A percentile compares a stretch with the other conserved stretches of the same genome.
Evolutionary conservation across 2,888 invertebrate species (phyloP).

Genomic region (Oegoconia quadripuncta): DNA sequence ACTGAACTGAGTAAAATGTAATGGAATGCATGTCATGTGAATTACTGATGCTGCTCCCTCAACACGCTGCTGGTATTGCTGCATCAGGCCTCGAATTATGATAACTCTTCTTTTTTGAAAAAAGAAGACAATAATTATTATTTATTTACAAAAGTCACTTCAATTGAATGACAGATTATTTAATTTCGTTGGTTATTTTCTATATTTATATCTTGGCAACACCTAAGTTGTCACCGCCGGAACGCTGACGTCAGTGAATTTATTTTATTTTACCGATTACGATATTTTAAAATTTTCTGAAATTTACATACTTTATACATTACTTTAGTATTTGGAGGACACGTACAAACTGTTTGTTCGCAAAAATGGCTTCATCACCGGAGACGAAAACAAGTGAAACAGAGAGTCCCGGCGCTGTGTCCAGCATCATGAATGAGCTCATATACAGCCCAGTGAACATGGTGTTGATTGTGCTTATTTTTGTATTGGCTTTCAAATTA

Average conservation of each 20-base stretch:
- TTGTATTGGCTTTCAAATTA: constrained; percentile 84
- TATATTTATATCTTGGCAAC: background rate
- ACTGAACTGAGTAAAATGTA: too few relatives aligned
- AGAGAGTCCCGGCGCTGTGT: constrained; percentile 36
- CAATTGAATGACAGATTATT: too few relatives aligned
- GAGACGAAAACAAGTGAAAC: constrained; percentile 46
- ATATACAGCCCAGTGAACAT: constrained; percentile 83
- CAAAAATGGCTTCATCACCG: constrained; percentile 52
- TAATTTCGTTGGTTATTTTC: background rate
- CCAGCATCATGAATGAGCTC: constrained; percentile 71
- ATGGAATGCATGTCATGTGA: too few relatives aligned
- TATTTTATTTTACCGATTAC: constrained; percentile 35
- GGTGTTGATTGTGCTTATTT: constrained; percentile 80
- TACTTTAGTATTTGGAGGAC: background rate
- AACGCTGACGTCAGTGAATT: constrained; percentile 54
- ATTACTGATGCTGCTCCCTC: too few relatives aligned
- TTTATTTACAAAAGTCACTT: too few relatives aligned
- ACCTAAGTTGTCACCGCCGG: constrained; percentile 15
- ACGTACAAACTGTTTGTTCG: background rate
- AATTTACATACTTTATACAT: constrained; percentile 34
- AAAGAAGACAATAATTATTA: too few relatives aligned
- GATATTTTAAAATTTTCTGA: constrained; percentile 33
- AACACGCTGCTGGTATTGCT: too few relatives aligned
- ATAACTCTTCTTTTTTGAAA: too few relatives aligned
- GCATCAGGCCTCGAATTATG: too few relatives aligned